phyloP scores from a whole-genome alignment of 2,797 vertebrate genomes.

The Mormyrus proboscirostris region DNA sequence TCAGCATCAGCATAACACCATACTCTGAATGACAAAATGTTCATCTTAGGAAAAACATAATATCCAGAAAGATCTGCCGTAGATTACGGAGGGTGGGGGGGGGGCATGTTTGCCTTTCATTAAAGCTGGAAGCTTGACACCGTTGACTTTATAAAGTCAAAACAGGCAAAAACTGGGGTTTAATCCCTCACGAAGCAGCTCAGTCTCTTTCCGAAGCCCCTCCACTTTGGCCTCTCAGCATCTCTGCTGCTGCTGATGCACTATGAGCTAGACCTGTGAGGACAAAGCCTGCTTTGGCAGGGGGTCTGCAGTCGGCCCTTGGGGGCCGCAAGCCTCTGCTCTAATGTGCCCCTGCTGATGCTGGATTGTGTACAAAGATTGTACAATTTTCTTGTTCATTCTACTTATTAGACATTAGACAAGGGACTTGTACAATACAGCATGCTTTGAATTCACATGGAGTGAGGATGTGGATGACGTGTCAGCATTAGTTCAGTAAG shows the following conservation, averaged over 20 bases:
- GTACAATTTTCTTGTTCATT: neutral
- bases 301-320: neutral
- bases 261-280: neutral
- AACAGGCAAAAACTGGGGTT: neutral
- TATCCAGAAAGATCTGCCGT: neutral
- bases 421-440: neutral
- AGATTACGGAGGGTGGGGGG: neutral
- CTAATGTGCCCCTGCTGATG: neutral
- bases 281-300: neutral
- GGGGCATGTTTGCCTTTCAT: neutral
- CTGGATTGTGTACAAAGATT: neutral
- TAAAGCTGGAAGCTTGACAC: neutral
- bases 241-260: neutral
- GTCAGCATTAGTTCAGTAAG: neutral
- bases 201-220: neutral
- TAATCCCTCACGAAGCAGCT: neutral
- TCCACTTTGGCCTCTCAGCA: neutral
- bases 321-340: neutral
- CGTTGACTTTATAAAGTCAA: neutral
- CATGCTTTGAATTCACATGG: neutral
- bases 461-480: neutral
- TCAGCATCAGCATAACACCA: neutral
- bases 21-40: neutral
- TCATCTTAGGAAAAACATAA: neutral
- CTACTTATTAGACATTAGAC: neutral